Percentiles rank a stretch among this genome's conserved stretches.
Conservation (phyloP, 2,113 vertebrate genomes). For the Rhagologus leucostigma region DNA sequence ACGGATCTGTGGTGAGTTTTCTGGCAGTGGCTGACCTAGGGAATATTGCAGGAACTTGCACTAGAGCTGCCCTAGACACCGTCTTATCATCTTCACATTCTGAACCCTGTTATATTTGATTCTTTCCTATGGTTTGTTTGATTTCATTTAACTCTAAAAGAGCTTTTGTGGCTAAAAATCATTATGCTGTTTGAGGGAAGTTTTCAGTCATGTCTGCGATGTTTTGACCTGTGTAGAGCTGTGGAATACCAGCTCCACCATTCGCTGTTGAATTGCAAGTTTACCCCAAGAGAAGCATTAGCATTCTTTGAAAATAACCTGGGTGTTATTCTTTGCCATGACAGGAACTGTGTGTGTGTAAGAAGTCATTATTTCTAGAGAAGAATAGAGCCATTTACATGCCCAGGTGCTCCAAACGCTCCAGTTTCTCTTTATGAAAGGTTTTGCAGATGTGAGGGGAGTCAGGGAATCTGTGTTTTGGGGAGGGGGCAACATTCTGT, state of each 20-base stretch:
- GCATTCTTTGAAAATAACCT: background rate
- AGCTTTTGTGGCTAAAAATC: background rate
- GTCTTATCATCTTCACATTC: background rate
- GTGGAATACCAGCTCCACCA: background rate
- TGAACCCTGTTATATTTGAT: background rate
- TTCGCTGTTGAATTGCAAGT: background rate
- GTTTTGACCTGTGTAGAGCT: background rate
- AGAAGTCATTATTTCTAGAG: background rate
- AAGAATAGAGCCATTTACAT: background rate
- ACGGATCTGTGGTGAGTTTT: background rate
- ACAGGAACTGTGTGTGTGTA: background rate
- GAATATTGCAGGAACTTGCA: background rate
- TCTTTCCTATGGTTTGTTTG: background rate
- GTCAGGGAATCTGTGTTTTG: background rate
- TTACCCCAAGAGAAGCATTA: background rate
- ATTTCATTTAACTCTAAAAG: background rate
- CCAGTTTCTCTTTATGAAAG: background rate
- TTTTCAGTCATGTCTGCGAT: background rate
- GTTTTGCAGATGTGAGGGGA: background rate
- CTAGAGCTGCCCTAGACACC: accelerated
- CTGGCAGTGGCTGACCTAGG: background rate
- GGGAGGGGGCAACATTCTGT: background rate
- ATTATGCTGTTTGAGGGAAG: background rate
- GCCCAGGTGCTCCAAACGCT: background rate
- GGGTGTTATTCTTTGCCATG: background rate